phyloP scores from a whole-genome alignment of 2,797 vertebrate genomes.

The Clarias platycephalus region DNA sequence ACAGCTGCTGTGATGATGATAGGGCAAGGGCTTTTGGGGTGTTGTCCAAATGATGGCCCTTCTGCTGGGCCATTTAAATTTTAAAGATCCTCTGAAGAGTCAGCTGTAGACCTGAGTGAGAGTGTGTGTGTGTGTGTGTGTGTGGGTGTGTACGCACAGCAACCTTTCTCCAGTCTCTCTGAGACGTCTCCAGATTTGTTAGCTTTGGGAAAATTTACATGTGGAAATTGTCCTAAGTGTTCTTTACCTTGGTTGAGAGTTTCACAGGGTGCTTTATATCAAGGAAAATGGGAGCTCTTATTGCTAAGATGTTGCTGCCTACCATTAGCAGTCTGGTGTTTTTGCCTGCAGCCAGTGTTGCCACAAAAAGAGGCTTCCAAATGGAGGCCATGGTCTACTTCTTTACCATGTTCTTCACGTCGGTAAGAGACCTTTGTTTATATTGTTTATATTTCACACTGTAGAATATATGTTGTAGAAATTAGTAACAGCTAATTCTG shows the following conservation, averaged over 20 bases:
- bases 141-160: constrained; percentile 24
- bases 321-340: constrained; percentile 91
- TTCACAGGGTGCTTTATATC: constrained; percentile 13
- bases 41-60: constrained; percentile 31
- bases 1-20: constrained; percentile 72
- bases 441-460: neutral
- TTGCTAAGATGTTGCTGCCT: constrained; percentile 92
- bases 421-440: constrained; percentile 76
- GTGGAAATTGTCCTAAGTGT: constrained; percentile 1
- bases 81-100: constrained; percentile 70
- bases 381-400: constrained; percentile 99
- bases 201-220: neutral
- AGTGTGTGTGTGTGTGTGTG: constrained; percentile 53
- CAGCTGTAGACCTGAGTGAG: constrained; percentile 69
- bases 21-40: constrained; percentile 35
- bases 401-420: constrained; percentile 95
- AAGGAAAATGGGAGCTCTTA: constrained; percentile 82
- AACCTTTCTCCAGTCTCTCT: constrained; percentile 6
- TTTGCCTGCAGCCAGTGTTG: constrained; percentile 87
- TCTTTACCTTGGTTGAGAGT: constrained; percentile 10
- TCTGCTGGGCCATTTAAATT: constrained; percentile 75
- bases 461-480: neutral
- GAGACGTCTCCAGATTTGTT: neutral
- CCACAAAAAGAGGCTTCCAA: constrained; percentile 91
- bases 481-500: neutral